Conservation (phyloP, 2,797 vertebrate species). For the Myotis pilosus region DNA sequence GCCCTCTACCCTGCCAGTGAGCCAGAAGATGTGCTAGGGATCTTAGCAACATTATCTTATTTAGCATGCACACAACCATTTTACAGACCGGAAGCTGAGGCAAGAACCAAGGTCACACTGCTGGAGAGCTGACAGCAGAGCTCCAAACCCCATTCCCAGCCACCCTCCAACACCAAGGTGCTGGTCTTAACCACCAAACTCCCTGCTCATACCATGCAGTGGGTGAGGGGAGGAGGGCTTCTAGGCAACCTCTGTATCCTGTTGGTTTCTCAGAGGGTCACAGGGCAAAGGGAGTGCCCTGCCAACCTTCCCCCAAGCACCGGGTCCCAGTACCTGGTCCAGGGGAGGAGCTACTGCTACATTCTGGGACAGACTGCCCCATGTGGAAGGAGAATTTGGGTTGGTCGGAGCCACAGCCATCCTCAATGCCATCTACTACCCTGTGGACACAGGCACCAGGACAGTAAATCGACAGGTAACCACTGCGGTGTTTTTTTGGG, state of each 20-base stretch:
- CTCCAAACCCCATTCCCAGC: not conserved
- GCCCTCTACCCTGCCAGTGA: not conserved
- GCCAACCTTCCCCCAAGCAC: not conserved
- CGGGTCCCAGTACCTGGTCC: constrained; percentile 74
- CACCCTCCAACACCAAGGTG: not conserved
- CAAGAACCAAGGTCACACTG: not conserved
- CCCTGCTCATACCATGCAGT: not conserved
- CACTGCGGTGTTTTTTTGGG: not conserved
- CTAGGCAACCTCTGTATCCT: not conserved
- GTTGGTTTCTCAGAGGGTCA: not conserved
- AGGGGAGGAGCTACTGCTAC: constrained; percentile 77
- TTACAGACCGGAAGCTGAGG: not conserved
- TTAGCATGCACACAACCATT: not conserved
- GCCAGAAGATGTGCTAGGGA: not conserved
- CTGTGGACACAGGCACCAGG: constrained; percentile 54
- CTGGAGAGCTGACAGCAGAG: not conserved
- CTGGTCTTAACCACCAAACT: not conserved
- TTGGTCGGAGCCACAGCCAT: constrained; percentile 75
- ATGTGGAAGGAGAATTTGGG: constrained; percentile 80
- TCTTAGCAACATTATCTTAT: not conserved
- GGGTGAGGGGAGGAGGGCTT: not conserved
- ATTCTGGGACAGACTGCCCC: constrained; percentile 73
- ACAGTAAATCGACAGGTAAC: not conserved
- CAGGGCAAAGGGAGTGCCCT: not conserved
- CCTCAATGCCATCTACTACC: constrained; percentile 83